Evolutionary conservation across 2,113 vertebrate genomes (phyloP).

Genomic region (Brachionichthys hirsutus): DNA sequence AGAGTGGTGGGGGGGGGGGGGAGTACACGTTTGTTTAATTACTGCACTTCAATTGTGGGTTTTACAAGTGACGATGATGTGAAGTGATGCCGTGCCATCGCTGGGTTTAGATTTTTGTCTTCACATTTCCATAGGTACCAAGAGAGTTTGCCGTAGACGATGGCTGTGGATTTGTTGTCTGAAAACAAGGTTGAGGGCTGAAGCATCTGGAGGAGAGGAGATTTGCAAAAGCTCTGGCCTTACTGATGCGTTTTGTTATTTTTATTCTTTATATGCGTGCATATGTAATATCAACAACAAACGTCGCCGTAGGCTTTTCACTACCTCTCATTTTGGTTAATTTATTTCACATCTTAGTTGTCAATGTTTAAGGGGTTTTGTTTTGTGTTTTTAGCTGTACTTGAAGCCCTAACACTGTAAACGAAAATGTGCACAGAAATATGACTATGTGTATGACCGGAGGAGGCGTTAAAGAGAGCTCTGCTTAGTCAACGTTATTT

Average conservation of each 20-base stretch:
- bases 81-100: conserved; percentile 52
- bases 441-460: conserved; percentile 66
- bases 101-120: conserved; percentile 44
- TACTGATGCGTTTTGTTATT: conserved; percentile 60
- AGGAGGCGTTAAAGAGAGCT: conserved; percentile 64
- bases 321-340: conserved; percentile 83
- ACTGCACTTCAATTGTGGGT: conserved; percentile 57
- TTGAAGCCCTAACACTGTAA: conserved; percentile 87
- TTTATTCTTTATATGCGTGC: conserved; percentile 31
- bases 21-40: conserved; percentile 36
- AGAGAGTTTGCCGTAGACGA: conserved; percentile 43
- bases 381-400: conserved; percentile 77
- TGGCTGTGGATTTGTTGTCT: conserved; percentile 52
- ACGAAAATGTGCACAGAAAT: conserved; percentile 78
- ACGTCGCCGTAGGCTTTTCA: conserved; percentile 75
- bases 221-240: conserved; percentile 72
- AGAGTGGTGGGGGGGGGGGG: conserved; percentile 9
- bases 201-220: conserved; percentile 40
- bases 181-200: conserved; percentile 27
- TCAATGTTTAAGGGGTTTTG: conserved; percentile 74
- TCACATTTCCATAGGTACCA: conserved; percentile 46
- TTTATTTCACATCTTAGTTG: conserved; percentile 80
- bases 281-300: conserved; percentile 48
- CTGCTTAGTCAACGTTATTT: conserved; percentile 68
- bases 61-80: conserved; percentile 62